Conservation (phyloP, 2,797 vertebrate genomes). For the Gymnothorax javanicus region DNA sequence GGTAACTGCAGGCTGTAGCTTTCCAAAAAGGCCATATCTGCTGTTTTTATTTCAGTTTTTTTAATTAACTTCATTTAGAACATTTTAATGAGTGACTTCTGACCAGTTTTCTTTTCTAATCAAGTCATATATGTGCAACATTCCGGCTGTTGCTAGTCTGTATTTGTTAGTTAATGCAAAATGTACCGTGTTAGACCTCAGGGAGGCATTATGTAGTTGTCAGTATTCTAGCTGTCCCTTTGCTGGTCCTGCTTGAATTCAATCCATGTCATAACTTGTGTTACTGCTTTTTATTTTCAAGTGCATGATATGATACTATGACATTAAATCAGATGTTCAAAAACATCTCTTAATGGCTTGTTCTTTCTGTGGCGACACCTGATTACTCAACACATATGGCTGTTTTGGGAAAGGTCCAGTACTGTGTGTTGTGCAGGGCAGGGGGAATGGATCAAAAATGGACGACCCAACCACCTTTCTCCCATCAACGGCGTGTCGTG, state of each 20-base stretch:
- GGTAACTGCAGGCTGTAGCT: conserved; percentile 72
- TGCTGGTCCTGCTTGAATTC: conserved; percentile 3
- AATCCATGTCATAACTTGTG: conserved; percentile 16
- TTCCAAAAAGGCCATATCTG: conserved; percentile 59
- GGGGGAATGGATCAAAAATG: neutral
- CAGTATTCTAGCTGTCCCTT: conserved; percentile 4
- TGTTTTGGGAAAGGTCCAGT: neutral
- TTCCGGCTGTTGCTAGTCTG: conserved; percentile 27
- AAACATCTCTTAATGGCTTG: conserved; percentile 19
- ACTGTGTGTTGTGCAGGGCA: neutral
- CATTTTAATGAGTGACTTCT: conserved; percentile 49
- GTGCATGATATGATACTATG: conserved; percentile 22
- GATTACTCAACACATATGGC: neutral
- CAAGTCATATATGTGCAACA: conserved; percentile 42
- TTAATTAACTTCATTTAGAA: conserved; percentile 44
- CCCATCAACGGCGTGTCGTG: neutral
- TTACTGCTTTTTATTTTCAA: conserved; percentile 9
- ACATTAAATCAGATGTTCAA: conserved; percentile 18
- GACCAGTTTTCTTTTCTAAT: conserved; percentile 51
- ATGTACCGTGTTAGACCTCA: conserved; percentile 15
- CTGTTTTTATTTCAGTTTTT: conserved; percentile 40
- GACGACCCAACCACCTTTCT: neutral
- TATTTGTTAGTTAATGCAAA: conserved; percentile 34
- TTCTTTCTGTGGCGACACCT: conserved; percentile 11
- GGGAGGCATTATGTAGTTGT: conserved; percentile 13